Evolutionary conservation across 1,140 invertebrate species (phyloP), one percentile per base, ranked within the genome.

Genomic region (Hermatobates lingyangjiaoensis): DNA sequence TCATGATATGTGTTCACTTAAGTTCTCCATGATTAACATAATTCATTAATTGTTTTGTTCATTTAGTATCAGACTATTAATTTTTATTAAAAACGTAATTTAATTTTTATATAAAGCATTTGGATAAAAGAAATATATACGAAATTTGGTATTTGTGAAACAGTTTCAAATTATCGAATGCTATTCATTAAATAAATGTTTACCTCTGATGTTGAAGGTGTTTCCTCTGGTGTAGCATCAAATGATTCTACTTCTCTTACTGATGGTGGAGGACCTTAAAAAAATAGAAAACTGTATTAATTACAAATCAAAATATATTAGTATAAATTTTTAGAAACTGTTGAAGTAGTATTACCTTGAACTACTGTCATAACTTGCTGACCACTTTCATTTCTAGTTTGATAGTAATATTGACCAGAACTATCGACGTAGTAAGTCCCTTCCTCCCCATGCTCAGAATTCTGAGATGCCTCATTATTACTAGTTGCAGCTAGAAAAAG

Each of bases 381-480:
- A 27, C 71, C 67, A 38, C 75, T 71, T 23, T 51, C 51, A 39
- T 49, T 42, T 38, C 49, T 51, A 27, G 56, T 56, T 74, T 83
- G 79, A 60, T 80, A 84, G 57, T 83, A 85, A 64, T 83, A 85
- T 51, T 79, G 76, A 0, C 81, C 82, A 47, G 79, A 71, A 61
- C 83, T 78, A 7, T 84, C 76, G 63, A 81, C 84, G 57, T 83
- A 83, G 44, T 55, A 55, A 34, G 80, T 80, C 14, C 78, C 78
- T 27, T 69, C 71, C 59, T 76, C 74, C 50, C 75, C 74, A 24
- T 74, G 73, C 34, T 74, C 76, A 28, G 64, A 27, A 7, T 56
- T 46, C 3, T 18, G 25, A 5, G 44, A 3, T 4, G 45, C 50
- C 34, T 50, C 54, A 15, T 3, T 30, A 39, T n/a, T 26, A 47